Base-by-base conservation (phyloP, 2,888 invertebrate genomes). In the Aleiodes leptofemur region DNA sequence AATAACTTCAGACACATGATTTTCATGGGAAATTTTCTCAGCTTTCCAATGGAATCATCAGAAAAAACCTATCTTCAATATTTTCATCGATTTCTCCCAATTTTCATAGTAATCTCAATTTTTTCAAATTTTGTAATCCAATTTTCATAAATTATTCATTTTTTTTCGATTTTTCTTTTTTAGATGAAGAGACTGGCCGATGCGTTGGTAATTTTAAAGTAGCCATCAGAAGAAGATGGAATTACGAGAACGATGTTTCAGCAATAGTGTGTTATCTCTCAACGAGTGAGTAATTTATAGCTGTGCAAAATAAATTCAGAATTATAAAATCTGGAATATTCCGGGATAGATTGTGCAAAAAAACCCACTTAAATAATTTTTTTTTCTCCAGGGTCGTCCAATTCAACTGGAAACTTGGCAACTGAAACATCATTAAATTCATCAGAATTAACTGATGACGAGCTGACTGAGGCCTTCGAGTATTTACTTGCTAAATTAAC, bases 161-260 rank as follows among this genome's bases (percentile, higher is more conserved):
- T 34, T 34, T 13, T 9, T 34, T 29, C 5, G 23, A 23, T 9
- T 9, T 29, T 57, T 34, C n/a, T n/a, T 4, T 8, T 77, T 38
- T 88, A 96, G 96, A 96, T 88, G 96, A 96, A 90, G 96, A 97
- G 88, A 96, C 96, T 64, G 96, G 96, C n/a, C 96, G 95, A 87
- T 95, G 95, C 81, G 92, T 96, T 8, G 94, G 95, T 73, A 94
- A 94, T 82, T 95, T 95, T 85, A 95, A 95, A 83, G 95, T 96
- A 76, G 95, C 95, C 11, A 94, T 96, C 82, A 94, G 95, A 69
- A 92, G 96, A 81, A 92, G 96, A 77, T 96, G 96, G 95, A 96
- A 96, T 90, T 96, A 96, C 85, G 96, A 96, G 87, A 96, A 96
- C 87, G 95, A 95, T 78, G 95, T 96, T 76, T 95, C 96, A 1